Percentiles rank a stretch among this genome's conserved stretches.
These are phyloP conservation scores for Ips typographus DNA, from an alignment of 1,140 invertebrate genomes.

Conservation along the genomic window DNA sequence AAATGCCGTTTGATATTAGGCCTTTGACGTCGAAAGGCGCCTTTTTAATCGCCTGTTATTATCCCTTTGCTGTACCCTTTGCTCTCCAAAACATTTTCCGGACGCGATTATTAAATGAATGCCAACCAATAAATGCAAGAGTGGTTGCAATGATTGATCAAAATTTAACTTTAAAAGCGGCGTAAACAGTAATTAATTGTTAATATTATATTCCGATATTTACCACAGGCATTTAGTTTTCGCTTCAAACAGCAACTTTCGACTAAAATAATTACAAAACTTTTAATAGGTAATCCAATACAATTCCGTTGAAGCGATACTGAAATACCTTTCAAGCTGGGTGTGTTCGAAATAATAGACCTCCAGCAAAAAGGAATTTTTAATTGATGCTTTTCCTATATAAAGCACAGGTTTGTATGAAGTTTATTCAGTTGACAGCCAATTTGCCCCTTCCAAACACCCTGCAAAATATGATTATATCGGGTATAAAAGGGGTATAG, in stretches of 20 bases:
- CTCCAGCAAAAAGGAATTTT: not conserved
- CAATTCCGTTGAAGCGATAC: not conserved
- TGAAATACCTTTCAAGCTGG: not conserved
- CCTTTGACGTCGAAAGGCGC: no score
- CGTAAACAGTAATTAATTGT: not conserved
- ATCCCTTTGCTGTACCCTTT: no score
- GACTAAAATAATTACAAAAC: slow-evolving; percentile 2
- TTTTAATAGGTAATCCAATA: slow-evolving; percentile 5
- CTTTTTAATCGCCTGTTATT: no score
- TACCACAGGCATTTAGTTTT: not conserved
- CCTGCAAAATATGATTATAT: not conserved
- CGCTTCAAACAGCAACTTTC: not conserved
- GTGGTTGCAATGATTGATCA: not conserved
- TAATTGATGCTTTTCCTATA: slow-evolving; percentile 2
- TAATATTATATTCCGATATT: slow-evolving; percentile 3
- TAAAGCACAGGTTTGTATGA: slow-evolving; percentile 1
- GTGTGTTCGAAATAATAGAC: not conserved
- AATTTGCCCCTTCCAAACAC: not conserved
- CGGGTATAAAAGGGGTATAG: not conserved
- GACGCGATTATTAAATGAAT: no score
- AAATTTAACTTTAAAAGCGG: not conserved
- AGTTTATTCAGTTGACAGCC: slow-evolving; percentile 2
- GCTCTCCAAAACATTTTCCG: no score
- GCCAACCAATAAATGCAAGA: no score
- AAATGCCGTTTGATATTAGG: no score